phyloP scores from a whole-genome alignment of 2,797 vertebrate species.

The Chrosomus eos region DNA sequence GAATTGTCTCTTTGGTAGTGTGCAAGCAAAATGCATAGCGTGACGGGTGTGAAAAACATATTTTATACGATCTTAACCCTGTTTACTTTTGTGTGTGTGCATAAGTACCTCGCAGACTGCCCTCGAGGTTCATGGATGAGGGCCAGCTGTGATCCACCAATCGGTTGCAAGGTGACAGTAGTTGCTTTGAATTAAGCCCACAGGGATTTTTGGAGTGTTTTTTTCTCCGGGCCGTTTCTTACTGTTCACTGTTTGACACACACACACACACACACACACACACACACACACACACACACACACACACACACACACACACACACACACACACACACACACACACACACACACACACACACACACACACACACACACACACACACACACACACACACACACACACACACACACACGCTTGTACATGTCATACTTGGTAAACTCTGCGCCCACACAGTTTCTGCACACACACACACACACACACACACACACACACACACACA shows the following conservation, averaged over 20 bases:
- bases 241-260: conserved; percentile 14
- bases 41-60: conserved; percentile 44
- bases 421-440: conserved; percentile 16
- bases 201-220: background rate
- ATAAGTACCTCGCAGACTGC: conserved; percentile 35
- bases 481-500: conserved; percentile 34
- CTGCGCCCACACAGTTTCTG: conserved; percentile 13
- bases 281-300: conserved; percentile 10
- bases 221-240: conserved; percentile 26
- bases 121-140: conserved; percentile 44
- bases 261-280: conserved; percentile 18
- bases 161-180: conserved; percentile 28
- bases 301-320: conserved; percentile 18
- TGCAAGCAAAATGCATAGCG: conserved; percentile 3
- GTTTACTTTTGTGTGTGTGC: conserved; percentile 36
- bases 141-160: conserved; percentile 41
- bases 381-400: conserved; percentile 7
- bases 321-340: conserved; percentile 21
- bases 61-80: conserved; percentile 23
- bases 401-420: conserved; percentile 13
- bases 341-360: conserved; percentile 10
- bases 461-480: conserved; percentile 31
- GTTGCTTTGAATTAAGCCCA: conserved; percentile 21
- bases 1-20: background rate
- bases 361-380: conserved; percentile 19